Evolutionary conservation across 2,888 invertebrate genomes (phyloP).

Genomic region (Eumacrocentrus americanus): DNA sequence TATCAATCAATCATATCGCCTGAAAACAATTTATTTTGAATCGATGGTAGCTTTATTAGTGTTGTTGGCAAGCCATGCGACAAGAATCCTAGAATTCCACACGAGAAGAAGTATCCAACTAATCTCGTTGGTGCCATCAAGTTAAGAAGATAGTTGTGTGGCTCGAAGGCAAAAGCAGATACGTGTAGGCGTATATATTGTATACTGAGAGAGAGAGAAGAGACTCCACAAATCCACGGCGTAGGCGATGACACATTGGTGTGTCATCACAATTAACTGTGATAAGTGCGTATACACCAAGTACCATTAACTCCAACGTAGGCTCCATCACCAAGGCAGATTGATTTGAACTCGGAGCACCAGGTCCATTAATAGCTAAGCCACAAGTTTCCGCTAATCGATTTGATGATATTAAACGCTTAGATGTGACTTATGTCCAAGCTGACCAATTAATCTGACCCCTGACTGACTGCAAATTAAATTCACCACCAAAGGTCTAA

Average conservation of each 20-base stretch:
- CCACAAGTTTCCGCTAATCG: slow-evolving; percentile 5
- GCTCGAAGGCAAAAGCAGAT: background rate
- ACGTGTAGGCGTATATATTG: slow-evolving; percentile 7
- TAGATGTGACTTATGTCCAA: background rate
- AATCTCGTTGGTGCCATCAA: slow-evolving; percentile 14
- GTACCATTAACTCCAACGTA: slow-evolving; percentile 12
- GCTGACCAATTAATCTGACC: background rate
- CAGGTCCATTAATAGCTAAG: slow-evolving; percentile 4
- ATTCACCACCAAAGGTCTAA: background rate
- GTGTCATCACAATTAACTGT: slow-evolving; percentile 22
- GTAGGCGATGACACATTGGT: slow-evolving; percentile 16
- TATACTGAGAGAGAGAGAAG: background rate
- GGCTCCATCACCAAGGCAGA: background rate
- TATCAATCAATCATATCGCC: too few relatives aligned
- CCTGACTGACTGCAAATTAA: background rate
- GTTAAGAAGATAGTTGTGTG: background rate
- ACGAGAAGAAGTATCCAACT: background rate
- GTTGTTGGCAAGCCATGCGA: too few relatives aligned
- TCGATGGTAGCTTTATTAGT: too few relatives aligned
- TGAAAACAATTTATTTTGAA: too few relatives aligned
- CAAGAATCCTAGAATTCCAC: slow-evolving; percentile 5
- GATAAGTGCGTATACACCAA: slow-evolving; percentile 14
- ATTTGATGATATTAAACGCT: background rate
- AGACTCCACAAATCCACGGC: slow-evolving; percentile 11
- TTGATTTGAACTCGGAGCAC: background rate